phyloP scores from a whole-genome alignment of 2,797 vertebrate species.

The Sarcophilus harrisii region DNA sequence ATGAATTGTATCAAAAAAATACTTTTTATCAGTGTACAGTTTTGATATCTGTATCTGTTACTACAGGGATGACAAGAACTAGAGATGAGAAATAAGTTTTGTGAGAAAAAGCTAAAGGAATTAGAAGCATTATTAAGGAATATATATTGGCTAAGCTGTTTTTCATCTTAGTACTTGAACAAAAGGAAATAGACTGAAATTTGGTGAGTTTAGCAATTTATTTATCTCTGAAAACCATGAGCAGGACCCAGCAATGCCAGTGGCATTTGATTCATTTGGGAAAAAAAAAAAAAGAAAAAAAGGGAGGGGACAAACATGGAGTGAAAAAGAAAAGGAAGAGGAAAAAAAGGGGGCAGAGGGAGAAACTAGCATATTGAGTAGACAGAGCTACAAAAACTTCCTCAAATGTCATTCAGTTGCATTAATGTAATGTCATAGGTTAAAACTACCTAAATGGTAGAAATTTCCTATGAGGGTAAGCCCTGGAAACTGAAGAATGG shows the following conservation, averaged over 20 bases:
- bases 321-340: background rate
- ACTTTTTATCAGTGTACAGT: background rate
- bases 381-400: background rate
- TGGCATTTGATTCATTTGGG: background rate
- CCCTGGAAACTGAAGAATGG: background rate
- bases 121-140: slow-evolving; percentile 28
- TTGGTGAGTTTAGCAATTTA: background rate
- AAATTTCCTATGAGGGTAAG: background rate
- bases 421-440: background rate
- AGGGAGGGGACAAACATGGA: background rate
- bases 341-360: background rate
- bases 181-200: slow-evolving; percentile 31
- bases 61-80: background rate
- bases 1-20: background rate
- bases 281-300: background rate
- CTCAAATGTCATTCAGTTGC: background rate
- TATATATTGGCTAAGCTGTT: background rate
- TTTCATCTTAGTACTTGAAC: slow-evolving; percentile 30
- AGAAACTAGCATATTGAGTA: background rate
- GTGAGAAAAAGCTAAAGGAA: slow-evolving; percentile 24
- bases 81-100: slow-evolving; percentile 1
- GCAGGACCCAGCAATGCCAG: background rate
- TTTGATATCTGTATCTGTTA: slow-evolving; percentile 6
- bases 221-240: background rate
- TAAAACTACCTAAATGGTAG: background rate